phyloP scores from a whole-genome alignment of 2,113 vertebrate genomes.

The Mormyrus lacerda region DNA sequence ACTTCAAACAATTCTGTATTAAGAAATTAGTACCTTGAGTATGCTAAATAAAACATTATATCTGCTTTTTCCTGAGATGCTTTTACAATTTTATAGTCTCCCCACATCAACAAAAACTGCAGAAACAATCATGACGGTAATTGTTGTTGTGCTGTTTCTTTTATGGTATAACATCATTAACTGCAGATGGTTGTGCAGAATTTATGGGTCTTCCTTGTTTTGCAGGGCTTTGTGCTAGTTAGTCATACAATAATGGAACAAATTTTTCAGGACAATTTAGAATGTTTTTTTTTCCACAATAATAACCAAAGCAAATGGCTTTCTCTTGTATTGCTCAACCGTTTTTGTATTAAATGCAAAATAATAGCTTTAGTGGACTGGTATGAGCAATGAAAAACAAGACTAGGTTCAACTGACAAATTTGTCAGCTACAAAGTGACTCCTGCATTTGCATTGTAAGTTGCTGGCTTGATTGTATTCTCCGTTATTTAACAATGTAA shows the following conservation, averaged over 20 bases:
- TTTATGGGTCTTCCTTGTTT: conserved; percentile 1
- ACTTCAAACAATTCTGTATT: conserved; percentile 6
- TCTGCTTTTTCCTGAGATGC: not conserved
- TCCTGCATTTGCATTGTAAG: not conserved
- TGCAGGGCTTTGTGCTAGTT: not conserved
- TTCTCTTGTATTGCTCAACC: not conserved
- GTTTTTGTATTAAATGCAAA: not conserved
- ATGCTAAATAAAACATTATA: not conserved
- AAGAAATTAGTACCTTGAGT: conserved; percentile 9
- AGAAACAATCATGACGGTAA: not conserved
- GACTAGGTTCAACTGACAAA: not conserved
- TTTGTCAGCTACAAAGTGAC: not conserved
- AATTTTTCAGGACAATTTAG: not conserved
- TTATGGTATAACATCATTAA: conserved; percentile 10
- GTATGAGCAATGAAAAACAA: not conserved
- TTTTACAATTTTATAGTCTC: not conserved
- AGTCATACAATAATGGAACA: not conserved
- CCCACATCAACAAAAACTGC: conserved; percentile 2
- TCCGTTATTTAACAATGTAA: not conserved
- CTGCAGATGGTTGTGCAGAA: conserved; percentile 11
- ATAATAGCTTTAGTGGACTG: not conserved
- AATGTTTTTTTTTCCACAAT: not conserved
- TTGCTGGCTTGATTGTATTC: not conserved
- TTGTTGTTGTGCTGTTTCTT: conserved; percentile 14
- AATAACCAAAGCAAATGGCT: not conserved